These are phyloP conservation scores for Plebejus melissa DNA, from an alignment of 2,888 invertebrate genomes.

Conservation along the genomic window DNA sequence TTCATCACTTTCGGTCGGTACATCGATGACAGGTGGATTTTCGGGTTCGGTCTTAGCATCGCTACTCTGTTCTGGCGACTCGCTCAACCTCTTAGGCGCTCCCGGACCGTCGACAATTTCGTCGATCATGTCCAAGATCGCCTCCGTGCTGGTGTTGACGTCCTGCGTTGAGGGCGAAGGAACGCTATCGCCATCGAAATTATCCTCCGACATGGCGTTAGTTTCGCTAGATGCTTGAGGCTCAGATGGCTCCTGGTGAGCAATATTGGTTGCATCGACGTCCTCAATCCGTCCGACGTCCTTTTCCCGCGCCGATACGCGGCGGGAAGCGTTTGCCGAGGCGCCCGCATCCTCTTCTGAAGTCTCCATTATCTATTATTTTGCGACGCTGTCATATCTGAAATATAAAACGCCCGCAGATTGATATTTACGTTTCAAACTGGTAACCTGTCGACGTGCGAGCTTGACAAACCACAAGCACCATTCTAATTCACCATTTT, in stretches of 20 bases:
- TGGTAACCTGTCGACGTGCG: conserved; percentile 76
- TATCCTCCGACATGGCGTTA: conserved; percentile 68
- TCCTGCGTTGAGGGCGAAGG: conserved; percentile 70
- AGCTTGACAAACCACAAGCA: conserved; percentile 77
- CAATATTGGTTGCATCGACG: conserved; percentile 64
- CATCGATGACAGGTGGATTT: conserved; percentile 29
- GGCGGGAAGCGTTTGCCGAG: conserved; percentile 76
- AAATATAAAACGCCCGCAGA: conserved; percentile 73
- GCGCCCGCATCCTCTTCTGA: conserved; percentile 78
- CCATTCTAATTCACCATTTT: conserved; percentile 79
- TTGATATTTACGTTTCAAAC: conserved; percentile 75
- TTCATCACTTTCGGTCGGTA: conserved; percentile 32
- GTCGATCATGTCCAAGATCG: conserved; percentile 75
- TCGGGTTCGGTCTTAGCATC: conserved; percentile 35
- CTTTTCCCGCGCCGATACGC: conserved; percentile 77
- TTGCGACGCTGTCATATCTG: conserved; percentile 75
- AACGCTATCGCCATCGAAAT: conserved; percentile 70
- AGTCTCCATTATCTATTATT: conserved; percentile 79
- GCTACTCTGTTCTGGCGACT: conserved; percentile 39
- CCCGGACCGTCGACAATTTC: conserved; percentile 72
- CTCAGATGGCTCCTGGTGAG: conserved; percentile 57
- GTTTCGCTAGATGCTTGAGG: conserved; percentile 56
- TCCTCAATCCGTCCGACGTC: conserved; percentile 64
- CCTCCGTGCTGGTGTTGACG: conserved; percentile 73
- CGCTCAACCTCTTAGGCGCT: conserved; percentile 61